A percentile compares a stretch with the other conserved stretches of the same genome.
These are phyloP conservation scores for Osmerus eperlanus DNA, from an alignment of 2,113 vertebrate species.

Conservation along the genomic window DNA sequence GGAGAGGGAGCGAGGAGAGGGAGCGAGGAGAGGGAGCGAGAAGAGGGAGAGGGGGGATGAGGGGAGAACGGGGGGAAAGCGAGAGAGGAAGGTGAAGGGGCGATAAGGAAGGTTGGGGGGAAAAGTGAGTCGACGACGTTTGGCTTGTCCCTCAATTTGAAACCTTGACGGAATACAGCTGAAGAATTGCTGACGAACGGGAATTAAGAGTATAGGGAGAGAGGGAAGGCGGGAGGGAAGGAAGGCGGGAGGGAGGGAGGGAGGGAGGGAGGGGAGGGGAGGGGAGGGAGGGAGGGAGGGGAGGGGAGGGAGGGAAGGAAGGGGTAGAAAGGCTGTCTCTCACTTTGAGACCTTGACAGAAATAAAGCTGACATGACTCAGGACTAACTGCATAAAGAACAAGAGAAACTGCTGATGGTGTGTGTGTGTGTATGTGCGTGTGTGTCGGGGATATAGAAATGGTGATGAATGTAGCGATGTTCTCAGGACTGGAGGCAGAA, in stretches of 20 bases:
- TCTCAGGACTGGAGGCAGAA: neutral
- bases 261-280: neutral
- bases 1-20: too few species aligned
- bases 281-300: conserved; percentile 5
- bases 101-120: conserved; percentile 1
- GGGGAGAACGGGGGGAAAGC: conserved; percentile 28
- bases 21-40: too few species aligned
- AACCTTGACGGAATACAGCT: neutral
- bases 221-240: neutral
- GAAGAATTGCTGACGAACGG: neutral
- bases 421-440: neutral
- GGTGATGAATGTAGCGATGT: neutral
- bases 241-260: neutral
- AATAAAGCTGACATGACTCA: conserved; percentile 37
- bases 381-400: conserved; percentile 2
- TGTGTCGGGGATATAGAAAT: neutral
- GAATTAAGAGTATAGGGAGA: neutral
- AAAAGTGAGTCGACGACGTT: neutral
- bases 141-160: neutral
- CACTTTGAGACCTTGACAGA: conserved; percentile 26
- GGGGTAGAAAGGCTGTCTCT: conserved; percentile 12
- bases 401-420: conserved; percentile 17
- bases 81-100: conserved; percentile 2
- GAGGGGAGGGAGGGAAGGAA: conserved; percentile 12
- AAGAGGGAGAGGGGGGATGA: neutral